phyloP scores from a whole-genome alignment of 1,140 invertebrate genomes.

The Drosophila navojoa region DNA sequence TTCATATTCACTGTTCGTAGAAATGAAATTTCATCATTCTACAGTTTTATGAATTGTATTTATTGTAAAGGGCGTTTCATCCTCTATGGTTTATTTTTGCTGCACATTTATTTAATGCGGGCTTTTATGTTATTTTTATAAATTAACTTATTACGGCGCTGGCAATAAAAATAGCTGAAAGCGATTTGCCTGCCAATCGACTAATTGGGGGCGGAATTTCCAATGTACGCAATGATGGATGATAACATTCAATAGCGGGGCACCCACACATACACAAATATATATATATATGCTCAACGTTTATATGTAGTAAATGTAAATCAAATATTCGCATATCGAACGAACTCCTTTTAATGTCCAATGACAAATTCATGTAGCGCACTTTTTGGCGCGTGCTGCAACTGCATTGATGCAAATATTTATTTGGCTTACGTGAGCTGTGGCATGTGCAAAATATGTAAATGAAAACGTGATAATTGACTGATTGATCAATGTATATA shows the following conservation, averaged over 20 bases:
- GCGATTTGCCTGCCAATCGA: not conserved
- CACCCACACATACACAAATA: not conserved
- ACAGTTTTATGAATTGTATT: no score
- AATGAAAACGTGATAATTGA: not conserved
- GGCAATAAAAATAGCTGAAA: conserved; percentile 14
- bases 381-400: not conserved
- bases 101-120: conserved; percentile 17
- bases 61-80: not conserved
- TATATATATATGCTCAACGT: not conserved
- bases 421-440: no score
- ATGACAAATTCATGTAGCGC: not conserved
- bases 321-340: not conserved
- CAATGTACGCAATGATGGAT: not conserved
- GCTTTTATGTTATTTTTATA: conserved; percentile 27
- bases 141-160: conserved; percentile 12
- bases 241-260: no score
- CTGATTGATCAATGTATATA: no score
- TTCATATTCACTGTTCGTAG: no score
- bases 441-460: no score
- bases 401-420: not conserved
- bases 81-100: not conserved
- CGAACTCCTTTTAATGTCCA: not conserved
- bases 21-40: no score
- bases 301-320: no score
- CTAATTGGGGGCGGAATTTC: not conserved